Evolutionary conservation across 2,888 invertebrate genomes (phyloP).

Genomic region (Eledone cirrhosa): DNA sequence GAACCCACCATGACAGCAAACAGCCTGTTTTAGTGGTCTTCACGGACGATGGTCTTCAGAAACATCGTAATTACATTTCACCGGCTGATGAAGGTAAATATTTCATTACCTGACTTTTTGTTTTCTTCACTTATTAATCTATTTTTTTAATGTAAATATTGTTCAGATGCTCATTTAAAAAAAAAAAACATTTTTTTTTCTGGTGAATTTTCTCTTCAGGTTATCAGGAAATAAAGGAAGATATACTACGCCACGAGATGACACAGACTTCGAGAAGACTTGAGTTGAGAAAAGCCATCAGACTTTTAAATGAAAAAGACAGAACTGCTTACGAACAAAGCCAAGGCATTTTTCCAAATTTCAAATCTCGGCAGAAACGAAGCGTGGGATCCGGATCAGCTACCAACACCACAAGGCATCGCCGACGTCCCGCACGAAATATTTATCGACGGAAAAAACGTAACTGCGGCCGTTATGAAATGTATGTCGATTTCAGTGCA

Average conservation of each 20-base stretch:
- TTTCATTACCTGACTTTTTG: too few relatives aligned
- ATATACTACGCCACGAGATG: constrained; percentile 44
- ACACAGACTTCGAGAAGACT: constrained; percentile 34
- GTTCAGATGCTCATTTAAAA: too few relatives aligned
- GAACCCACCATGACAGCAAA: constrained; percentile 70
- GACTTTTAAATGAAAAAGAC: constrained; percentile 56
- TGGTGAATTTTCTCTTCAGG: constrained; percentile 38
- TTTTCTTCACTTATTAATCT: too few relatives aligned
- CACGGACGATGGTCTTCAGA: constrained; percentile 64
- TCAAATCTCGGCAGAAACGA: neutral
- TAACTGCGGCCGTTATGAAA: constrained; percentile 59
- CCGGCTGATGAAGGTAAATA: constrained; percentile 53
- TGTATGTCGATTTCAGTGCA: constrained; percentile 73
- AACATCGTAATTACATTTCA: constrained; percentile 51
- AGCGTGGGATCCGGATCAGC: neutral
- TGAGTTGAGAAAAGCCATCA: constrained; percentile 43
- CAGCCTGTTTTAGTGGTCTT: constrained; percentile 73
- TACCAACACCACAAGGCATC: constrained; percentile 23
- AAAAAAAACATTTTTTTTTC: neutral
- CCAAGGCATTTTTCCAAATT: neutral
- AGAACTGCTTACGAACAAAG: constrained; percentile 37
- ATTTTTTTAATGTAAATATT: too few relatives aligned
- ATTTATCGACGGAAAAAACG: constrained; percentile 47
- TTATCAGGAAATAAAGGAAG: constrained; percentile 53
- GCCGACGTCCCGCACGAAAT: constrained; percentile 37